Conservation (phyloP, 2,113 vertebrate genomes). For the Sitta europaea region DNA sequence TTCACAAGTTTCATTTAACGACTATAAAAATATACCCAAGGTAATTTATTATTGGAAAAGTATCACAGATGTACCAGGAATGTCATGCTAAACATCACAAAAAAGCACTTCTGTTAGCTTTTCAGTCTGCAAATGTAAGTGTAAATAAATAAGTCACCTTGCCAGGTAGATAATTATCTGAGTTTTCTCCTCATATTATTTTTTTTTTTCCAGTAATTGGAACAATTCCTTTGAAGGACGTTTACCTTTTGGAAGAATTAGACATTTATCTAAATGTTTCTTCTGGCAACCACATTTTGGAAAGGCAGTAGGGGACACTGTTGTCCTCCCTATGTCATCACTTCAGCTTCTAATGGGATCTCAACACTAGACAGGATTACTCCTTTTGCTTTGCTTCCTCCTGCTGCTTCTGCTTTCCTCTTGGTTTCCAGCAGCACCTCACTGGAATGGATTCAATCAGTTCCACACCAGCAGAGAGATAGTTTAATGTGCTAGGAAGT, state of each 20-base stretch:
- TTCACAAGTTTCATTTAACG: background rate
- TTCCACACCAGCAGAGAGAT: background rate
- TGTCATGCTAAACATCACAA: background rate
- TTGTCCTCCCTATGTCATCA: background rate
- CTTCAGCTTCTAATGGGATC: background rate
- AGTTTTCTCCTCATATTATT: too few species aligned
- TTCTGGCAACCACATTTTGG: background rate
- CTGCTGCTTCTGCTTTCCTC: background rate
- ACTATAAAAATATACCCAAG: background rate
- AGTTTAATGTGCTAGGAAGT: background rate
- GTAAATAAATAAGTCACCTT: background rate
- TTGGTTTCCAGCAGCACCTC: background rate
- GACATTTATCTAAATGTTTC: background rate
- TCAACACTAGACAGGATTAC: background rate
- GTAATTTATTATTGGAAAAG: background rate
- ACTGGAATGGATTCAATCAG: background rate
- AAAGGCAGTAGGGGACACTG: constrained; percentile 40
- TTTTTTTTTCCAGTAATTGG: background rate
- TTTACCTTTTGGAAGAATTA: background rate
- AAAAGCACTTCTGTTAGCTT: background rate
- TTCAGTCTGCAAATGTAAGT: background rate
- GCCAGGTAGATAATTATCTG: background rate
- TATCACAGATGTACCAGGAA: background rate
- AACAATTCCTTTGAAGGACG: background rate
- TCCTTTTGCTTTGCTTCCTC: background rate